Evolutionary conservation across 2,888 invertebrate species (phyloP).

Genomic region (Erebia ligea): DNA sequence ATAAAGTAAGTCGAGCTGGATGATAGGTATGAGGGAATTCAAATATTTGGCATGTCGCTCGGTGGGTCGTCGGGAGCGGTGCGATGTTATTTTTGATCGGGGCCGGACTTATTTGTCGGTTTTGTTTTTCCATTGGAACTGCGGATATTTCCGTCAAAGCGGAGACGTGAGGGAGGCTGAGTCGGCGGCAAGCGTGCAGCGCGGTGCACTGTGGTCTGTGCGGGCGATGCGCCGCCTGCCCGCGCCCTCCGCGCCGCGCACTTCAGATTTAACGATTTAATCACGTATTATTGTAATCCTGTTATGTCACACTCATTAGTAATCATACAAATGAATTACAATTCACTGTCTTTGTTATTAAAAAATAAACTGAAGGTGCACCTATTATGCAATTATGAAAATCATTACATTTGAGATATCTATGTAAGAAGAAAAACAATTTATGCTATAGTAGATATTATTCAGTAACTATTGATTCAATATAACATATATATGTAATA

Average conservation of each 20-base stretch:
- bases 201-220: constrained; percentile 28
- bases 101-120: constrained; percentile 60
- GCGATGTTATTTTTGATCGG: constrained; percentile 68
- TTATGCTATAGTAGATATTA: not conserved
- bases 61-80: constrained; percentile 25
- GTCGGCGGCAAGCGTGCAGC: constrained; percentile 34
- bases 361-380: no score
- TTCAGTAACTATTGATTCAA: not conserved
- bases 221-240: constrained; percentile 17
- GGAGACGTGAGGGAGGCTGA: constrained; percentile 16
- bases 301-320: constrained; percentile 36
- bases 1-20: not conserved
- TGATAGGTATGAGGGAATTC: not conserved
- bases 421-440: not conserved
- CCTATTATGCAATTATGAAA: no score
- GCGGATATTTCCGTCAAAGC: constrained; percentile 51
- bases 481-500: not conserved
- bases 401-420: no score
- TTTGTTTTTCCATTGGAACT: constrained; percentile 49
- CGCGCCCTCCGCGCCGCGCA: constrained; percentile 33
- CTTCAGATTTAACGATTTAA: constrained; percentile 36
- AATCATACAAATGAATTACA: not conserved
- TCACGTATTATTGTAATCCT: constrained; percentile 33
- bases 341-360: not conserved
- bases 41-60: constrained; percentile 36